phyloP scores from a whole-genome alignment of 2,113 vertebrate species.

The Elachura formosa region DNA sequence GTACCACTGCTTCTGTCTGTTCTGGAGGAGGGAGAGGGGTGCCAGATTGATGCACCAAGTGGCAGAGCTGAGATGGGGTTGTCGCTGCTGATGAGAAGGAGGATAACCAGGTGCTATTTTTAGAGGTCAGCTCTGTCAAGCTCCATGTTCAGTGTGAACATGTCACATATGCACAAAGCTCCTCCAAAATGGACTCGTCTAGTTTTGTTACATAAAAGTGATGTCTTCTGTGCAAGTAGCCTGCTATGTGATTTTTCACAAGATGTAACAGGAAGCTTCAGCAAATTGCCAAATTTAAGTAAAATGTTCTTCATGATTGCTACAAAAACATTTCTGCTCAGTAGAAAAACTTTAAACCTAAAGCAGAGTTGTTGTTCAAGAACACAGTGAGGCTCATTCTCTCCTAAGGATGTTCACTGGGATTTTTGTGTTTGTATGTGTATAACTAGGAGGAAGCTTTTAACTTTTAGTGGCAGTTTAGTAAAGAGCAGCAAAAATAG shows the following conservation, averaged over 20 bases:
- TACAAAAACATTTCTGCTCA: background rate
- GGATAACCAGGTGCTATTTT: slow-evolving; percentile 70
- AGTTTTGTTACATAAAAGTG: background rate
- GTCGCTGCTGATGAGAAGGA: slow-evolving; percentile 59
- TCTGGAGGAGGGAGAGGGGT: background rate
- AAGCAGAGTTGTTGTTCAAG: background rate
- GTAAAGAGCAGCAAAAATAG: background rate
- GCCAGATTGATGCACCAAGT: slow-evolving; percentile 3
- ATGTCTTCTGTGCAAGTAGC: background rate
- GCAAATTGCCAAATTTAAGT: background rate
- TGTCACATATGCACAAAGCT: slow-evolving; percentile 53
- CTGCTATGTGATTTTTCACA: background rate
- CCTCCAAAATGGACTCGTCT: slow-evolving; percentile 31
- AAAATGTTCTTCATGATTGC: background rate
- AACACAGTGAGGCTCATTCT: background rate
- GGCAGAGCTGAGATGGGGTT: background rate
- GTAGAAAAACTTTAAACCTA: background rate
- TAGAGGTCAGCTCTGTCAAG: slow-evolving; percentile 57
- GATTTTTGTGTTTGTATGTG: background rate
- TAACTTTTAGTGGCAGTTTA: background rate
- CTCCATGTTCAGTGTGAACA: slow-evolving; percentile 56
- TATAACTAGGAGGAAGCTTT: background rate
- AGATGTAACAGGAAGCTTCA: background rate
- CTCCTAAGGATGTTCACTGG: background rate
- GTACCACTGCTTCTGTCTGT: background rate